Evolutionary conservation across 1,140 invertebrate genomes (phyloP), one percentile per base, ranked within the genome.

Genomic region (Galendromus occidentalis): DNA sequence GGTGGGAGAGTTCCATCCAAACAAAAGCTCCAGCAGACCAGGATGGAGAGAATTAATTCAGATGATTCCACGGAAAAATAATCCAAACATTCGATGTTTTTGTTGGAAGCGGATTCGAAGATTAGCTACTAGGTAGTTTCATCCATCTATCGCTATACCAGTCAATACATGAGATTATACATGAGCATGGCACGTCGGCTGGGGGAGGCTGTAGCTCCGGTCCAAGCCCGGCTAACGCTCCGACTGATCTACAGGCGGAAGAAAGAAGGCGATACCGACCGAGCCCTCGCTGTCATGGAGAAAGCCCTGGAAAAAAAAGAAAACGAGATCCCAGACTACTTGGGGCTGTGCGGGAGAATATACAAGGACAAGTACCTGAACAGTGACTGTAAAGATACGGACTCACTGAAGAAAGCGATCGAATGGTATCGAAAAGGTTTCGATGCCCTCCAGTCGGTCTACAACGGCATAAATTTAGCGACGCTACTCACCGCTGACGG

Each of bases 311-410:
- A 91, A 69, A 90, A 89, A 72, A 88, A 91, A 75, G 90, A 94
- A 75, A 92, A 93, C 75, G 83, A 88, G 74, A 88, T 92, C 72
- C 77, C 81, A 14, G 96, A 99, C 75, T 93, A 98, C 83, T 76
- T 99, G n/a, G 97, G 96, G 74, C 80, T 99, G 1, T 97, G 93
- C 76, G 95, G 95, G 1, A 82, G 95, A 66, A 98, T 98, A 73
- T 97, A 98, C 75, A 99, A 99, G 77, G 95, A 99, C 76, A 93
- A 88, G 74, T 99, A 98, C 79, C 89, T 96, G 20, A 92, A 97
- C 78, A 94, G 90, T 42, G 82, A 87, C 69, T 93, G 94, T 73
- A 82, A 82, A 0, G 93, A 98, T 74, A 81, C 83, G 71, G 85
- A 87, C 29, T 91, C 89, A 72, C 79, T 98, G 65, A 82, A 87